Evolutionary conservation across 92 coral and sea anemone genomes (phyloP), one percentile per base, ranked within the genome.

Genomic region (Desmophyllum pertusum): DNA sequence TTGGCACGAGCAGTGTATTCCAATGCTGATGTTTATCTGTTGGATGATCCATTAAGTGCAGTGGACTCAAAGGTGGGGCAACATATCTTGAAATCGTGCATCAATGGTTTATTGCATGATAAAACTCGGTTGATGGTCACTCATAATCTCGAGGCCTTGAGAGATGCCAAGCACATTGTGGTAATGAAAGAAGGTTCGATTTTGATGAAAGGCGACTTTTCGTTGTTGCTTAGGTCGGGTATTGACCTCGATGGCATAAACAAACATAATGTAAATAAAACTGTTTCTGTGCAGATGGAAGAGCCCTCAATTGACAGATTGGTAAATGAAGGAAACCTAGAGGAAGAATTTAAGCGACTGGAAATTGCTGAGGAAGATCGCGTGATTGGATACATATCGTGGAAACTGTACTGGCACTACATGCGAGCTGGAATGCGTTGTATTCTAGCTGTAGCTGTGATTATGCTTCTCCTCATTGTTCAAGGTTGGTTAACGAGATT

Each of bases 331-430:
- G 40, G 25, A 37, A 38, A 8, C 1, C 13, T 19, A 23, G 27
- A 41, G 1, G 57, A 40, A 41, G 71, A 40, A 40, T 29, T 8
- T n/a, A 52, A 61, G 11, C 64, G 48, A 19, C 23, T 80, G 35
- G 66, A 74, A 29, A 82, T 33, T 27, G 52, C 66, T 9, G 85
- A 90, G 3, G 90, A 85, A 63, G 92, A 78, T 41, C 75, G 89
- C 43, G 68, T 51, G 62, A 41, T 81, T 68, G 92, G 84, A 13
- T 55, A 70, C 18, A 62, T 81, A 39, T 57, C 81, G 5, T 89
- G 92, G 86, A 61, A 37, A 42, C 9, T 84, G 10, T 89, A 75
- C 69, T 81, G 85, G 87, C 57, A 30, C 18, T 86, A 86, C 75
- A 46, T 90, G 17, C 73, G 65, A 48, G 76, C 74, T 33, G 85